These are phyloP conservation scores for Catagonus wagneri DNA, from an alignment of 2,113 vertebrate species.

Conservation along the genomic window DNA sequence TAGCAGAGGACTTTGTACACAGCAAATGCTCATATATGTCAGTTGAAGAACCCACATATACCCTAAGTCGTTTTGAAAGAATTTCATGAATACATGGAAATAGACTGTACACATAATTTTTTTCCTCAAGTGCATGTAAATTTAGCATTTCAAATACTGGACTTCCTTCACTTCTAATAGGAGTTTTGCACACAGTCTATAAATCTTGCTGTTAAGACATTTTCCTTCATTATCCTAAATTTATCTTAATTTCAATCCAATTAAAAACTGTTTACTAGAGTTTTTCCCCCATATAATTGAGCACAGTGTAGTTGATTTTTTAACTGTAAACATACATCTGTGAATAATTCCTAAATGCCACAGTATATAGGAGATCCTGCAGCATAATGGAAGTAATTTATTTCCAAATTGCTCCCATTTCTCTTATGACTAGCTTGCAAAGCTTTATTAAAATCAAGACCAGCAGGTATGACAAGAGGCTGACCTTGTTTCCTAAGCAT, in stretches of 20 bases:
- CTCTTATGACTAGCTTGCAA: slow-evolving; percentile 77
- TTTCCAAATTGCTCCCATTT: slow-evolving; percentile 84
- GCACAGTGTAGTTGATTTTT: slow-evolving; percentile 79
- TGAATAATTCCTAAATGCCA: slow-evolving; percentile 73
- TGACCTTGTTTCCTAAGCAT: slow-evolving; percentile 63
- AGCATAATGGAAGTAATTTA: slow-evolving; percentile 83
- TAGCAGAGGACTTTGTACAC: background rate
- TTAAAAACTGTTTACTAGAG: slow-evolving; percentile 63
- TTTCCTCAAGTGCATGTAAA: slow-evolving; percentile 76
- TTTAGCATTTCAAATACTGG: slow-evolving; percentile 77
- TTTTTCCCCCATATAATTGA: slow-evolving; percentile 75
- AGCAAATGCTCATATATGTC: slow-evolving; percentile 28
- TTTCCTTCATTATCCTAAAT: slow-evolving; percentile 83
- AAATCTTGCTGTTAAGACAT: slow-evolving; percentile 83
- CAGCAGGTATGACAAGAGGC: slow-evolving; percentile 77
- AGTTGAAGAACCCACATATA: slow-evolving; percentile 18
- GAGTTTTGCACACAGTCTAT: slow-evolving; percentile 80
- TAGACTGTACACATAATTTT: slow-evolving; percentile 73
- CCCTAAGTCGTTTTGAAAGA: slow-evolving; percentile 61
- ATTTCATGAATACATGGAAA: slow-evolving; percentile 65
- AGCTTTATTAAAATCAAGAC: slow-evolving; percentile 82
- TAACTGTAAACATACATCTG: slow-evolving; percentile 74
- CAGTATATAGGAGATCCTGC: slow-evolving; percentile 75
- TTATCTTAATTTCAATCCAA: slow-evolving; percentile 79
- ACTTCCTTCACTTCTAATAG: slow-evolving; percentile 71